These are phyloP conservation scores for Zaprionus lachaisei DNA, from an alignment of 1,140 invertebrate species.

Conservation along the genomic window DNA sequence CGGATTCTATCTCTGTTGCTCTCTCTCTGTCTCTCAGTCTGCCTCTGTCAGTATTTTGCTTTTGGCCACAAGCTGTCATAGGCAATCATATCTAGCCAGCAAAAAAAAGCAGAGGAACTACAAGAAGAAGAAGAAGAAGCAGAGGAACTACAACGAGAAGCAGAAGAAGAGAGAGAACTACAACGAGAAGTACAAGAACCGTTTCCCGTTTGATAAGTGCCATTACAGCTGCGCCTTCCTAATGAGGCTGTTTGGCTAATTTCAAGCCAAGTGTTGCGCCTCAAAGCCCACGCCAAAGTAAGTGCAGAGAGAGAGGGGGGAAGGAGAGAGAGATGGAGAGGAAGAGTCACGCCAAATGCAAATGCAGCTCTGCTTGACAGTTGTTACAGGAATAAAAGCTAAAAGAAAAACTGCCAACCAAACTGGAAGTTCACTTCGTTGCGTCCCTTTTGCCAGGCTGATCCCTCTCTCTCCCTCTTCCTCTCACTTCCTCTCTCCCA, in stretches of 20 bases:
- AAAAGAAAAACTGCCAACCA: neutral
- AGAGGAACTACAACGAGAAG: slow-evolving; percentile 13
- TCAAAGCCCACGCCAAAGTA: slow-evolving; percentile 33
- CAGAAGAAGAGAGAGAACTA: slow-evolving; percentile 15
- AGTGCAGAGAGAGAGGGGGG: neutral
- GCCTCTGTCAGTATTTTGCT: slow-evolving; percentile 11
- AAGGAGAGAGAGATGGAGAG: neutral
- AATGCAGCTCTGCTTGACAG: slow-evolving; percentile 51
- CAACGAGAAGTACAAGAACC: slow-evolving; percentile 22
- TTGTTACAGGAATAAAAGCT: slow-evolving; percentile 21
- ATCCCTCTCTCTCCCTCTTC: slow-evolving; percentile 12
- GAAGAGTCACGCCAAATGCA: slow-evolving; percentile 76
- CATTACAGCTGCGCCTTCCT: slow-evolving; percentile 37
- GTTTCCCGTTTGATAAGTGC: slow-evolving; percentile 62
- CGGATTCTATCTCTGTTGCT: neutral
- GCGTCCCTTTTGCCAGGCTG: neutral
- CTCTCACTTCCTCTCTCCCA: neutral
- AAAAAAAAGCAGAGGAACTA: slow-evolving; percentile 1
- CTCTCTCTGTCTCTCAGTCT: neutral
- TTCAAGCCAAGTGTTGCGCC: slow-evolving; percentile 53
- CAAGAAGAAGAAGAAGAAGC: neutral
- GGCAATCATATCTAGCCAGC: slow-evolving; percentile 71
- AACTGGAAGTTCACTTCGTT: slow-evolving; percentile 11
- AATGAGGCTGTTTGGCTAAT: slow-evolving; percentile 75
- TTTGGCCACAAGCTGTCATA: slow-evolving; percentile 60